phyloP scores from a whole-genome alignment of 2,888 invertebrate genomes.

The Entomobrya proxima region DNA sequence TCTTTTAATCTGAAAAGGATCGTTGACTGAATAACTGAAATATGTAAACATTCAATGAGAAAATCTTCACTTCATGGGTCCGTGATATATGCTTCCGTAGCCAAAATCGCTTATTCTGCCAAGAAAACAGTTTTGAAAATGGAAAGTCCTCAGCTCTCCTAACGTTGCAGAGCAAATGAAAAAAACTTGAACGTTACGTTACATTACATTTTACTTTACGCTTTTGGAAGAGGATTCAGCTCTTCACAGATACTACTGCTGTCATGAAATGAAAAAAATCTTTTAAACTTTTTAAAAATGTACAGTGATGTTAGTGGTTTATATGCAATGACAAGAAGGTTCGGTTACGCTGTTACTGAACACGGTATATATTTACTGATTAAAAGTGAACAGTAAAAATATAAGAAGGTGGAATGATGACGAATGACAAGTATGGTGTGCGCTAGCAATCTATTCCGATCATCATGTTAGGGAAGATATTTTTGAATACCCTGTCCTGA shows the following conservation, averaged over 20 bases:
- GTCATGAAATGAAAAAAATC: too few relatives aligned
- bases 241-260: too few relatives aligned
- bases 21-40: neutral
- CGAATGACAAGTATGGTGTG: neutral
- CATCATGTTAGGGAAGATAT: too few relatives aligned
- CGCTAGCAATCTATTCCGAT: neutral
- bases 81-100: conserved; percentile 25
- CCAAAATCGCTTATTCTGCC: conserved; percentile 1
- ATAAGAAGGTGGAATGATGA: conserved; percentile 18
- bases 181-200: neutral
- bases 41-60: conserved; percentile 20
- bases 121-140: neutral
- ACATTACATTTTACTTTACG: neutral
- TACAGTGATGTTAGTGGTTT: too few relatives aligned
- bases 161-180: too few relatives aligned
- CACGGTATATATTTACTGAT: too few relatives aligned
- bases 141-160: neutral
- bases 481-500: too few relatives aligned
- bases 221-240: neutral
- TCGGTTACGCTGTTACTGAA: too few relatives aligned
- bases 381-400: neutral
- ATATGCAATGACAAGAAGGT: too few relatives aligned
- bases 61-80: conserved; percentile 15
- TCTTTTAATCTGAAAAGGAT: neutral
- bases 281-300: too few relatives aligned